Percentiles rank a stretch among this genome's conserved stretches.
Conservation (phyloP, 1,140 invertebrate genomes). For the Palaemon carinicauda region DNA sequence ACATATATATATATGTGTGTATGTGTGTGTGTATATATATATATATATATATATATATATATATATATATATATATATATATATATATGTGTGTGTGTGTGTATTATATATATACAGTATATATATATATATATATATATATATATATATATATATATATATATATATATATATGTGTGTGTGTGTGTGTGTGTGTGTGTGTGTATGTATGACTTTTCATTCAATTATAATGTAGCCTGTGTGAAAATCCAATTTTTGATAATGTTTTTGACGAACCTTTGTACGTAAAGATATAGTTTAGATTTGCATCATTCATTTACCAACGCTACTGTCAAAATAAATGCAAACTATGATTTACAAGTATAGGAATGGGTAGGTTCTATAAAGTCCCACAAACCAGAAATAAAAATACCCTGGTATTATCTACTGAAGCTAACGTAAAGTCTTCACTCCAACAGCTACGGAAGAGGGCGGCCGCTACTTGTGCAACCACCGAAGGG, state of each 20-base stretch:
- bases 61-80: conserved; percentile 14
- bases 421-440: too few species aligned
- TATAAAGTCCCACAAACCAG: too few species aligned
- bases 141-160: neutral
- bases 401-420: too few species aligned
- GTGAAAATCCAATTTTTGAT: too few species aligned
- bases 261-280: too few species aligned
- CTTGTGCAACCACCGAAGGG: conserved; percentile 88
- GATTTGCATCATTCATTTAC: too few species aligned
- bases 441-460: conserved; percentile 63
- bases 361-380: too few species aligned
- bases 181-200: neutral
- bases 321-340: too few species aligned
- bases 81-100: neutral
- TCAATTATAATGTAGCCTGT: neutral
- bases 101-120: too few species aligned
- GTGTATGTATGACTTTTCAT: neutral
- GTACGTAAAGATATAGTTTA: too few species aligned
- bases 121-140: too few species aligned
- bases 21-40: neutral
- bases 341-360: too few species aligned
- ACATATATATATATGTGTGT: neutral
- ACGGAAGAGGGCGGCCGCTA: conserved; percentile 82
- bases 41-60: conserved; percentile 14
- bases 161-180: conserved; percentile 3